A percentile compares a stretch with the other conserved stretches of the same genome.
These are phyloP conservation scores for Rhinichthys klamathensis DNA, from an alignment of 2,113 vertebrate genomes.

Conservation along the genomic window DNA sequence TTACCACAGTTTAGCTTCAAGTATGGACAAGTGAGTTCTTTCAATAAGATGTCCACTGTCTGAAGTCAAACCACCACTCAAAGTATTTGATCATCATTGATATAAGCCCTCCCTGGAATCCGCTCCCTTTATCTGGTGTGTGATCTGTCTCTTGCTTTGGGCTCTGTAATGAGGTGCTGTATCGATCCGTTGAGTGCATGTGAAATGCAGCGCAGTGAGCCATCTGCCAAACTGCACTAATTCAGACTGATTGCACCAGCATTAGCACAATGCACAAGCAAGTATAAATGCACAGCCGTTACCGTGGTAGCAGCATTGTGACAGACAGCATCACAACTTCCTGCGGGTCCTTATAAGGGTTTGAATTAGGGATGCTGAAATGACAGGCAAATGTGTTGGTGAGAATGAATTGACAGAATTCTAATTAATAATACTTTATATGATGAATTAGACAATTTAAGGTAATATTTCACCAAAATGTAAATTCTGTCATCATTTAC, in stretches of 20 bases:
- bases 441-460: not conserved
- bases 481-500: not conserved
- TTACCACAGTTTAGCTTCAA: not conserved
- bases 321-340: slow-evolving; percentile 26
- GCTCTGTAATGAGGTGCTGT: slow-evolving; percentile 38
- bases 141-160: slow-evolving; percentile 21
- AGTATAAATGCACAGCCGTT: not conserved
- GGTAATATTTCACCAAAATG: not conserved
- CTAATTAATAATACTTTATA: too few relatives aligned
- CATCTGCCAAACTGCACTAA: slow-evolving; percentile 42
- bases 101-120: slow-evolving; percentile 28
- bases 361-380: slow-evolving; percentile 3
- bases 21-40: not conserved
- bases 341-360: not conserved
- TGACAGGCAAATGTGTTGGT: not conserved
- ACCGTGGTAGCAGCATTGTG: slow-evolving; percentile 22
- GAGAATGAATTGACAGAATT: not conserved
- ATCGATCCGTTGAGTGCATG: slow-evolving; percentile 41
- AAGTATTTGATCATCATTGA: slow-evolving; percentile 34
- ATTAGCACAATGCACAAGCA: slow-evolving; percentile 33
- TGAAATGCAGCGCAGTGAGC: slow-evolving; percentile 19
- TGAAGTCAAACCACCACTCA: not conserved
- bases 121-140: slow-evolving; percentile 3
- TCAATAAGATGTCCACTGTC: not conserved
- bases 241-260: slow-evolving; percentile 50